Conservation (phyloP, 2,113 vertebrate species). For the Halichoeres trimaculatus region DNA sequence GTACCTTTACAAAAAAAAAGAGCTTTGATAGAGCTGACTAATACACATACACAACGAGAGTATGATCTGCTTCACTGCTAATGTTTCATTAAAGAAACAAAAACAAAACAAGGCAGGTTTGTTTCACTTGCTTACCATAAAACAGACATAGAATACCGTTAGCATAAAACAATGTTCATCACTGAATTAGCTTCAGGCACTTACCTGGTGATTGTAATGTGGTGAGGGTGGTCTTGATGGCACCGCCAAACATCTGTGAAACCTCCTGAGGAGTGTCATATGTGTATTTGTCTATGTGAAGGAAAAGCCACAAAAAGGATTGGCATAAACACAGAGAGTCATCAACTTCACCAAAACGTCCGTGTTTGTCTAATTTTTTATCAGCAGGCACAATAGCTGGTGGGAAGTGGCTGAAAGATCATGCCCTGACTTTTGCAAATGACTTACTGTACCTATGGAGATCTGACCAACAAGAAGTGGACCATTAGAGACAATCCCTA, state of each 20-base stretch:
- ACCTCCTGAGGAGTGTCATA: conserved; percentile 80
- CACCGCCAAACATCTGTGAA: conserved; percentile 70
- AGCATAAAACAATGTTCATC: not conserved
- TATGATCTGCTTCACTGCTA: not conserved
- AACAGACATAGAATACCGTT: not conserved
- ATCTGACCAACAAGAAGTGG: not conserved
- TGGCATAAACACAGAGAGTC: no score
- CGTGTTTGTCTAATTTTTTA: no score
- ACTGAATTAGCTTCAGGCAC: not conserved
- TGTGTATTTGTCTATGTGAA: conserved; percentile 73
- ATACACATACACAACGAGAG: no score
- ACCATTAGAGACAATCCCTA: no score
- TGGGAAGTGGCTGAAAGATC: not conserved
- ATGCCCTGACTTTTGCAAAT: no score
- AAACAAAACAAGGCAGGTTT: no score
- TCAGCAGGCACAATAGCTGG: no score
- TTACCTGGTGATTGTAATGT: conserved; percentile 47
- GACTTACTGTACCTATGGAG: not conserved
- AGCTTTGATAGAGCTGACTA: no score
- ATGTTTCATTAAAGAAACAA: no score
- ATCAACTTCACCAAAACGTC: no score
- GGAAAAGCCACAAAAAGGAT: conserved; percentile 5
- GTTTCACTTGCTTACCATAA: not conserved
- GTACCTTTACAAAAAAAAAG: no score
- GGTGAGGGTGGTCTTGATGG: conserved; percentile 70